Evolutionary conservation across 1,140 invertebrate species (phyloP).

Genomic region (Meloidogyne floridensis): DNA sequence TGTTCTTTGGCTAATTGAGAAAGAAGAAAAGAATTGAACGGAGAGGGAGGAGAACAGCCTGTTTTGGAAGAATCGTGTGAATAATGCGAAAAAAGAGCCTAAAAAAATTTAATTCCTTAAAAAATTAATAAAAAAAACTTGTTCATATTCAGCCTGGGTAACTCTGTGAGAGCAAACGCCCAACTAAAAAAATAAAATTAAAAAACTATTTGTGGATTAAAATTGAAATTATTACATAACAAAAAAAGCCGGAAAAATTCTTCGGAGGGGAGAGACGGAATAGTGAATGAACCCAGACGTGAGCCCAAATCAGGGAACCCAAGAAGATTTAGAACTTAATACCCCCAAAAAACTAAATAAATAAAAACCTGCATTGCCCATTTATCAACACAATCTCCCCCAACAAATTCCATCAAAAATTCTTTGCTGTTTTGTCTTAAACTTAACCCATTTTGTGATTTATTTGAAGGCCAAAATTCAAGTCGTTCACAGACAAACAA

Average conservation of each 20-base stretch:
- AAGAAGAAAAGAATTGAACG: slow-evolving; percentile 46
- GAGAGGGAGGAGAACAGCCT: not conserved
- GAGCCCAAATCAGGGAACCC: not conserved
- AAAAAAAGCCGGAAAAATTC: no score
- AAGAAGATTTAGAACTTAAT: not conserved
- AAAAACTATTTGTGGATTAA: not conserved
- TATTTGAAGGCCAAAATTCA: slow-evolving; percentile 32
- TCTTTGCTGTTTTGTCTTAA: slow-evolving; percentile 46
- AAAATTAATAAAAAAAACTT: not conserved
- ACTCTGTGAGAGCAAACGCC: slow-evolving; percentile 52
- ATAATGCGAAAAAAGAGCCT: slow-evolving; percentile 24
- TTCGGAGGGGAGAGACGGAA: no score
- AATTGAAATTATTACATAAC: not conserved
- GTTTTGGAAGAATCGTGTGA: not conserved
- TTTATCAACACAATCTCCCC: slow-evolving; percentile 47
- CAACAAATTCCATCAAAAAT: slow-evolving; percentile 29
- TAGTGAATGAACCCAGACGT: no score
- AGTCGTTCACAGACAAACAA: slow-evolving; percentile 55
- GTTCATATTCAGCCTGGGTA: slow-evolving; percentile 48
- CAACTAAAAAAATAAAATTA: slow-evolving; percentile 35
- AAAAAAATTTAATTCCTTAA: not conserved
- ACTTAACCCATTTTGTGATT: slow-evolving; percentile 32
- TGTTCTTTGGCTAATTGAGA: slow-evolving; percentile 50
- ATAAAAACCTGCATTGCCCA: slow-evolving; percentile 52
- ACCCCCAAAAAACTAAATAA: not conserved